These are phyloP conservation scores for Chlorodrepanis virens DNA, from an alignment of 2,113 vertebrate genomes.

Conservation along the genomic window DNA sequence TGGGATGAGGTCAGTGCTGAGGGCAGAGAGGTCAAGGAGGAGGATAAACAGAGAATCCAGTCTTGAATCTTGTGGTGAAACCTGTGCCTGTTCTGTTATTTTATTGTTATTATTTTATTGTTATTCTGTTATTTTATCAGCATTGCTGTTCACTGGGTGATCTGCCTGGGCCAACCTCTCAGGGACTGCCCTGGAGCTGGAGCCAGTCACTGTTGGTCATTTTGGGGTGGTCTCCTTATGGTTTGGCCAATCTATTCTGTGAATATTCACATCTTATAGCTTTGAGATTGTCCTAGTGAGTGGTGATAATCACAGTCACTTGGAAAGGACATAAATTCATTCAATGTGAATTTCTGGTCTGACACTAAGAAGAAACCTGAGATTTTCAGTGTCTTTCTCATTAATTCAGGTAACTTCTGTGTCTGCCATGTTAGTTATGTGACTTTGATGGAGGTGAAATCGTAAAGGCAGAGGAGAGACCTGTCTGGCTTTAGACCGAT, in stretches of 20 bases:
- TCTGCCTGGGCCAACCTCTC: not conserved
- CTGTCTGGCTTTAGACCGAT: not conserved
- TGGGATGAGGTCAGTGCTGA: not conserved
- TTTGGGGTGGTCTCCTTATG: not conserved
- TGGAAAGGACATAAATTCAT: not conserved
- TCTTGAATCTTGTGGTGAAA: not conserved
- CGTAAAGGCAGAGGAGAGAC: not conserved
- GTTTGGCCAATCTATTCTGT: not conserved
- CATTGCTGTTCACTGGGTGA: not conserved
- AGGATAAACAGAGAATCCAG: not conserved
- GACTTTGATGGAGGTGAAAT: not conserved
- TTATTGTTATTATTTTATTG: too few species aligned
- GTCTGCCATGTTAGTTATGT: not conserved
- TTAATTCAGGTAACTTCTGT: not conserved
- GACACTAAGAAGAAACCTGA: not conserved
- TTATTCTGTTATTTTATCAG: not conserved
- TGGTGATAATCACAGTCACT: not conserved
- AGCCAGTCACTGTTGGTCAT: accelerated
- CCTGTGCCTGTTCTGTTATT: not conserved
- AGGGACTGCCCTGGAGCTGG: not conserved
- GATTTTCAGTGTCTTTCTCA: not conserved
- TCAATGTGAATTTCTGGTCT: not conserved
- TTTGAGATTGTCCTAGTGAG: not conserved
- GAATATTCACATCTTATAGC: not conserved
- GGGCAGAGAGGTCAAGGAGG: not conserved